phyloP scores from a whole-genome alignment of 1,140 invertebrate genomes.

The Amyelois transitella region DNA sequence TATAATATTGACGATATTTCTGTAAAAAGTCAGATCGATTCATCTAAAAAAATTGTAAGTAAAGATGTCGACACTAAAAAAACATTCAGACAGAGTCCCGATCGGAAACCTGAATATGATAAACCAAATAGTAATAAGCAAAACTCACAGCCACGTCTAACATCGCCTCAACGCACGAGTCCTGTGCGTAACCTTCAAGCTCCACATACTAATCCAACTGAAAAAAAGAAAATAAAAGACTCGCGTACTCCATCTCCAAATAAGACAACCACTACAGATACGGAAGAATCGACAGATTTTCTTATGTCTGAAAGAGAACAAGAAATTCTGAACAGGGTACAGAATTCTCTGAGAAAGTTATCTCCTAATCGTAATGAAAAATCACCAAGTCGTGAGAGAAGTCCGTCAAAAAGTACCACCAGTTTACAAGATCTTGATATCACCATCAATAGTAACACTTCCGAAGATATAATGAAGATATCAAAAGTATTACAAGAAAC shows the following conservation, averaged over 20 bases:
- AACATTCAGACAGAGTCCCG: neutral
- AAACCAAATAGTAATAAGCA: conserved; percentile 9
- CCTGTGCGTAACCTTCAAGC: neutral
- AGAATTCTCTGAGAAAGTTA: conserved; percentile 49
- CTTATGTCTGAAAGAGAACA: conserved; percentile 49
- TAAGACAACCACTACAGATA: conserved; percentile 18
- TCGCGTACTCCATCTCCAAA: conserved; percentile 29
- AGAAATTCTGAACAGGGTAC: conserved; percentile 48
- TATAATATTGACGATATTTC: neutral
- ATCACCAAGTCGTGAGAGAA: conserved; percentile 31
- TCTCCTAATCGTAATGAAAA: conserved; percentile 44
- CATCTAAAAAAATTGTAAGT: neutral
- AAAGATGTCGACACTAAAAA: neutral
- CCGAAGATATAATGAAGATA: conserved; percentile 4
- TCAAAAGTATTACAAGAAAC: neutral
- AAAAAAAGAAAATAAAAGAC: conserved; percentile 2
- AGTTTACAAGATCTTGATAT: conserved; percentile 27
- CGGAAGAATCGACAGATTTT: conserved; percentile 26
- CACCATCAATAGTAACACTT: conserved; percentile 8
- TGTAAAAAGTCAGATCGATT: neutral
- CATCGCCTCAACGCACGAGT: neutral
- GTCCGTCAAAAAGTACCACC: conserved; percentile 30
- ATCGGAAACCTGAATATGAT: conserved; percentile 10
- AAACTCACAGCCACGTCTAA: neutral
- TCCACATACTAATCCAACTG: neutral